phyloP scores from a whole-genome alignment of 2,113 vertebrate genomes.

The Callopanchax toddi region DNA sequence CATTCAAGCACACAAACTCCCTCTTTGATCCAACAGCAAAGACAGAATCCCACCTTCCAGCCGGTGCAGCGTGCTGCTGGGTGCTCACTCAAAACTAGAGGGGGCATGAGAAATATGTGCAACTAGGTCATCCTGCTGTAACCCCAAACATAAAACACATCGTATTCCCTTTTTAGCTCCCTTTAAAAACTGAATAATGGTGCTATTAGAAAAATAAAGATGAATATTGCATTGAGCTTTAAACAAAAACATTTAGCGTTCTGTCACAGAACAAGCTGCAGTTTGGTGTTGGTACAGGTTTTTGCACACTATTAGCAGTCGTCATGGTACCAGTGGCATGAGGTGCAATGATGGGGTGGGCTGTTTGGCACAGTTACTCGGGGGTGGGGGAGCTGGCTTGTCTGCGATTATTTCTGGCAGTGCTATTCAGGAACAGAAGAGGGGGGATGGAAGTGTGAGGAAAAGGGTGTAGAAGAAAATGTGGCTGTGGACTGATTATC shows the following conservation, averaged over 20 bases:
- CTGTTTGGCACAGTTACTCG: conserved; percentile 24
- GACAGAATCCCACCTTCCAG: conserved; percentile 51
- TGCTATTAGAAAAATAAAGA: conserved; percentile 16
- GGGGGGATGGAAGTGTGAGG: conserved; percentile 3
- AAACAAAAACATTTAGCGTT: too few relatives aligned
- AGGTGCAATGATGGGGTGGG: conserved; percentile 52
- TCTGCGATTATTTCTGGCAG: conserved; percentile 58
- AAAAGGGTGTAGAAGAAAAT: conserved; percentile 21
- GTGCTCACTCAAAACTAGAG: conserved; percentile 46
- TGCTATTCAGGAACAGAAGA: conserved; percentile 56
- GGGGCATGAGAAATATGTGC: conserved; percentile 54
- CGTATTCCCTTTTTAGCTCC: background rate
- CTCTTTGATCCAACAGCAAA: conserved; percentile 51
- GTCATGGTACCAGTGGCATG: conserved; percentile 65
- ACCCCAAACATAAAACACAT: conserved; percentile 42
- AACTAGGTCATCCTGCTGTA: conserved; percentile 74
- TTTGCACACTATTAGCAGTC: conserved; percentile 51
- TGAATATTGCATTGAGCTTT: background rate
- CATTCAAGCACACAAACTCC: conserved; percentile 18
- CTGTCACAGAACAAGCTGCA: too few relatives aligned
- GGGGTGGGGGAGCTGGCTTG: conserved; percentile 33
- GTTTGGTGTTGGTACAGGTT: too few relatives aligned
- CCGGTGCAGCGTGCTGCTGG: conserved; percentile 36
- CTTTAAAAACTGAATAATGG: too few relatives aligned
- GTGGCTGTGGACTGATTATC: conserved; percentile 17